Percentiles rank a stretch among this genome's conserved stretches.
Conservation (phyloP, 2,113 vertebrate genomes). For the Illadopsis cleaveri region DNA sequence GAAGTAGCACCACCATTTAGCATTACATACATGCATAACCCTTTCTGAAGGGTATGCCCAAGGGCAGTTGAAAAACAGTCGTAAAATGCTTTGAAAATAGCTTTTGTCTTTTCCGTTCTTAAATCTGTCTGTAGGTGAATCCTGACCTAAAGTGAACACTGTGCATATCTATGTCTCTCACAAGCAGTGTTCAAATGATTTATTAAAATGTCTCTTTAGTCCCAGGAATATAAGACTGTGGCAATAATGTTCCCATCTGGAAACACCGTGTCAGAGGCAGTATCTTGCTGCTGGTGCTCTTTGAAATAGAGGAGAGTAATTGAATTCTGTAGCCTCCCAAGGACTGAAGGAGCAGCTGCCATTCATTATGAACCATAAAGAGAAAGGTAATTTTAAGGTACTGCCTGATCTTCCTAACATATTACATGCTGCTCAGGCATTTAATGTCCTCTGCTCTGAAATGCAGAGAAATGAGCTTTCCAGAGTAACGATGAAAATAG, state of each 20-base stretch:
- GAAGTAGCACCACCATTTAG: neutral
- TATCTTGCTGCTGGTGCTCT: neutral
- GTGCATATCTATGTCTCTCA: neutral
- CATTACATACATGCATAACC: neutral
- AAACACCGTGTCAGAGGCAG: fast-evolving
- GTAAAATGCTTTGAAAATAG: neutral
- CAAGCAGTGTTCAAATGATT: neutral
- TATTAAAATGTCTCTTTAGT: neutral
- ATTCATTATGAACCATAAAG: neutral
- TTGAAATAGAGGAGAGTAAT: neutral
- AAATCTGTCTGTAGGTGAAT: neutral
- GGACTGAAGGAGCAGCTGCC: neutral
- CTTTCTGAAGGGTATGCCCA: neutral
- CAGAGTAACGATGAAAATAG: neutral
- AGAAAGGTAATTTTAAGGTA: neutral
- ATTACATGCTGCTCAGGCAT: neutral
- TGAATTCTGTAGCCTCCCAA: neutral
- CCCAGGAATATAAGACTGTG: neutral
- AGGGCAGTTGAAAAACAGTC: neutral
- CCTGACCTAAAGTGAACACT: neutral
- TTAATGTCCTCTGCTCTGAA: neutral
- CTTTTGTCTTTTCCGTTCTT: neutral
- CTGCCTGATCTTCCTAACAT: neutral
- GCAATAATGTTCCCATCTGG: neutral
- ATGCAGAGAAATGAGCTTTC: neutral